Base-by-base conservation (phyloP, 2,797 vertebrate genomes). In the Epinephelus coioides region DNA sequence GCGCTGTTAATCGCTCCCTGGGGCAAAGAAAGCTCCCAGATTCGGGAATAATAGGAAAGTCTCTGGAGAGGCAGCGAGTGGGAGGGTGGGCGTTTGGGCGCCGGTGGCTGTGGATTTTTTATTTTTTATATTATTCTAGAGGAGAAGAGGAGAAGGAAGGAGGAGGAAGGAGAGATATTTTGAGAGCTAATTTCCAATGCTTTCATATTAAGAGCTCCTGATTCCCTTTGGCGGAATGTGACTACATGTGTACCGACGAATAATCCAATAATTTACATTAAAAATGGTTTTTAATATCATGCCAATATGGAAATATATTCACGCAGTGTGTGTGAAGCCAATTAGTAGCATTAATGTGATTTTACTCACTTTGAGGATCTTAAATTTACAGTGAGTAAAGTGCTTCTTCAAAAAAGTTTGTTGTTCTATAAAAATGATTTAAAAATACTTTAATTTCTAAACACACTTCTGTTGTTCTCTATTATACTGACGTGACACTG, bases 1-100 rank as follows among this genome's bases (percentile, higher is more conserved):
- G 47, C 62, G 5, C 76, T 69, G 88, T 60, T 94, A 94, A 93
- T 90, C 86, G 72, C 86, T 92, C 93, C 92, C 92, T 11, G 65
- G 83, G 89, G 86, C 87, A 43, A 68, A 84, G 82, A 83, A 68
- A 72, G 81, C 86, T 88, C 70, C 86, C 85, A 82, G 74, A 89
- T 87, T 85, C 69, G 4, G 88, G 86, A 91, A 91, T 86, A 91
- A 91, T 84, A 71, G 84, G 63, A 79, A 80, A 78, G 64, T 92
- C 83, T 89, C 90, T 81, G 77, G 90, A 86, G 93, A 91, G 86
- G 82, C 84, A 76, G 73, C 10, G 80, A 83, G 88, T 81, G 84
- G 85, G 85, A 69, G 72, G 83, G 85, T 78, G 87, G 90, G 88
- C 43, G 88, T 77, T 69, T 46, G 78, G 86, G 77, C 6, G 88